Evolutionary conservation across 2,888 invertebrate genomes (phyloP).

Genomic region (Melanostoma scalare): DNA sequence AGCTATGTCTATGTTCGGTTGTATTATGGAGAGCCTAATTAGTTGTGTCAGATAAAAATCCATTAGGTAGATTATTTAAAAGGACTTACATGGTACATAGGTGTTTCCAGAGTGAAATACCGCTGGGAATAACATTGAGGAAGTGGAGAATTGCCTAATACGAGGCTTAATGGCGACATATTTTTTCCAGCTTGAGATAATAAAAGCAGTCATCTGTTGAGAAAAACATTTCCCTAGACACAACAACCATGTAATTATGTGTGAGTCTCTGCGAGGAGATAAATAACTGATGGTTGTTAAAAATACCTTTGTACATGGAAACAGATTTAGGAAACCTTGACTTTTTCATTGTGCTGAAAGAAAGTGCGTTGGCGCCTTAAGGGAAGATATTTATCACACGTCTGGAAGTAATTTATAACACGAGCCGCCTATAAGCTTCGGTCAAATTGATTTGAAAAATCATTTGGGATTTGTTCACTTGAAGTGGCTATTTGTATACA

Average conservation of each 20-base stretch:
- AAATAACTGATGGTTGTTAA: constrained; percentile 36
- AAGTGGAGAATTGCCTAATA: constrained; percentile 29
- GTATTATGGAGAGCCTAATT: constrained; percentile 30
- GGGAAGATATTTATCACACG: no score
- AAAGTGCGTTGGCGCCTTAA: no score
- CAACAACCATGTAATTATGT: constrained; percentile 31
- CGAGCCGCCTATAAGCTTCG: no score
- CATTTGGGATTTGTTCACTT: no score
- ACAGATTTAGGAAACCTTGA: not conserved
- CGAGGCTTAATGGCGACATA: constrained; percentile 11
- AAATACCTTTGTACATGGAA: not conserved
- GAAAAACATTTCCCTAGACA: constrained; percentile 40
- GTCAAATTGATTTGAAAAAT: no score
- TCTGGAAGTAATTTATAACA: no score
- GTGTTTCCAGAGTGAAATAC: not conserved
- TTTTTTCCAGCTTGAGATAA: constrained; percentile 26
- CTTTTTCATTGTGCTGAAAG: no score
- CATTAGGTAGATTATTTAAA: constrained; percentile 42
- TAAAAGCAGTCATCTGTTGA: constrained; percentile 49
- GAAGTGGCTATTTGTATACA: no score
- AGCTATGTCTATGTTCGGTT: not conserved
- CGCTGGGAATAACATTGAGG: constrained; percentile 23
- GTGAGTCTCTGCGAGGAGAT: constrained; percentile 33
- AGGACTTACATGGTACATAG: not conserved
- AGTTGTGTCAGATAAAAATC: constrained; percentile 33